Base-by-base conservation (phyloP, 2,113 vertebrate species). In the Clarias gariepinus region DNA sequence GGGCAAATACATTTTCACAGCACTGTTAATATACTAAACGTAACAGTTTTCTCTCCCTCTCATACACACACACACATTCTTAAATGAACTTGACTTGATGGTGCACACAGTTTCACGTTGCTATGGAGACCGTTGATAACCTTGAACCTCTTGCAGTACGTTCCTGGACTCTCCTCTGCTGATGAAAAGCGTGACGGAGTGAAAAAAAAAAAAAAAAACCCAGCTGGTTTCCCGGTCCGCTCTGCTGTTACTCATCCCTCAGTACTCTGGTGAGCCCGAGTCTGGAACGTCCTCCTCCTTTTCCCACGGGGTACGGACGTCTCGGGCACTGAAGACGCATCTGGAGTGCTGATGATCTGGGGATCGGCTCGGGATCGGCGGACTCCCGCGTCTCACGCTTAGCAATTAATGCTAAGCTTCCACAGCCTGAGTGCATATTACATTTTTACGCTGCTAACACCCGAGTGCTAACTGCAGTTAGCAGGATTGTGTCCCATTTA, bases 161-260 rank as follows among this genome's bases (percentile, higher is more conserved):
- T 92, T 92, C 64, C 3, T 82, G 64, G 91, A 92, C 36, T 83
- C 87, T 19, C 82, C 91, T 21, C 33, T 68, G n/a, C 77, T 81
- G 69, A 85, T 88, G 74, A 91, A 89, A 85, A 74, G 68, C 68
- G 53, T n/a, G 66, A 82, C n/a, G 1, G 91, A 92, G 76, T 92
- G 84, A 91, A 79, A 55, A 30, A 81, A 23, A 58, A 41, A 6
- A 41, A 41, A 41, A 47, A 47, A 47, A 52, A 41, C 10, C 53
- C 30, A 1, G 18, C 52, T 11, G 55, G 60, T n/a, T 61, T 36
- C 25, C 41, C 18, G 12, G 3, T 21, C 23, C 23, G 47, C 61
- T 66, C n/a, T 30, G 25, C 41, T 57, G 61, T 73, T 60, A 52
- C n/a, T 53, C 58, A 13, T 21, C 23, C 69, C 41, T 25, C 30